Evolutionary conservation across 2,888 invertebrate genomes (phyloP), one percentile per base, ranked within the genome.

Genomic region (Muschampia plurimacula): DNA sequence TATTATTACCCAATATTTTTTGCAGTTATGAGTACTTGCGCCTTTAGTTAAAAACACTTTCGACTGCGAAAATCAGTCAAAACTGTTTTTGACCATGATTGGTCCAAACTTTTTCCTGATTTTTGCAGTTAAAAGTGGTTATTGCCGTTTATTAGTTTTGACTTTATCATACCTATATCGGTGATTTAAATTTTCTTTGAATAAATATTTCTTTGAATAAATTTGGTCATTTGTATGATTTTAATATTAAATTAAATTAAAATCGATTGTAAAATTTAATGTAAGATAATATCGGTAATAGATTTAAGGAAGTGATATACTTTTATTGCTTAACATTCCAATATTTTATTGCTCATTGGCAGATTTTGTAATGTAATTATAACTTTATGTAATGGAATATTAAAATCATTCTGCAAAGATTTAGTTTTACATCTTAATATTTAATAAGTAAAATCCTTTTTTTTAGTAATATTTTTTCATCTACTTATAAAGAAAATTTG

Each of bases 321-420:
- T 49, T 60, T 57, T 46, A 64, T 59, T 44, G 64, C 41, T 41
- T 44, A 64, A 59, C 28, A 68, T 46, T 68, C 12, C 41, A 13
- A n/a, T 60, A 36, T 62, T 49, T 57, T 28, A 64, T 59, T 44
- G 46, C 7, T 22, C 32, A 65, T 65, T 65, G 32, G 49, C 46
- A 49, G 22, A 9, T 49, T 65, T 32, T 32, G 46, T 63, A 22
- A 57, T n/a, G 22, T 59, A 46, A 46, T 39, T 2, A 8, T 15
- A 52, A 10, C n/a, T 55, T 10, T 22, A 22, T 55, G 22, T 28
- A 10, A 55, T 55, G 15, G 22, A 22, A 3, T 10, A 55, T 6
- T 10, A 10, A 55, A 55, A 10, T 55, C 9, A 22, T 22, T 55
- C 22, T 28, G 10, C 22, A 55, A 55, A 55, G 55, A 55, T 55